Evolutionary conservation across 2,888 invertebrate genomes (phyloP), one percentile per base, ranked within the genome.

Genomic region (Drosophila leonis): DNA sequence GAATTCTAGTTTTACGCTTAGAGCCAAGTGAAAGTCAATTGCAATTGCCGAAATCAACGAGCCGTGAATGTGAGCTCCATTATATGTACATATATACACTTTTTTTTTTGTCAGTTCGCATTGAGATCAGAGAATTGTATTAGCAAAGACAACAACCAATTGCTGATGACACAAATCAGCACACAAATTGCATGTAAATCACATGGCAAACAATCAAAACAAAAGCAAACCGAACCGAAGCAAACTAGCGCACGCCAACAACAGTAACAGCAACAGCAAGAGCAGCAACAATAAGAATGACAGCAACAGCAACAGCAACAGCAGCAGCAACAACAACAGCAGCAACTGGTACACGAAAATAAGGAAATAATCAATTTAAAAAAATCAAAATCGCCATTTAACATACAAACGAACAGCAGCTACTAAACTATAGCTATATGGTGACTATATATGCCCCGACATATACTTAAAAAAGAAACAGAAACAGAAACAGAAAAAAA

Each of bases 301-400:
- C 13, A 68, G n/a, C n/a, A n/a, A n/a, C n/a, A n/a, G n/a, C n/a
- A n/a, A n/a, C n/a, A n/a, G 18, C 63, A 65, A 13, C 33, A 59
- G 42, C 75, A 71, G 15, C 35, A 66, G 29, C 67, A 56, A 10
- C 44, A 44, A n/a, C 63, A 67, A 15, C 35, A 60, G 39, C 44
- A 76, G 54, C 69, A 81, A 80, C 66, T 75, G 80, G 80, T 80
- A 80, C 83, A 87, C 87, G 86, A 88, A 86, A 92, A 92, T 92
- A 91, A 92, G 92, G 92, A 92, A 92, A 92, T 92, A 92, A 92
- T 92, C 92, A 92, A 92, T 92, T 92, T 92, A 92, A 91, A 92
- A 92, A 92, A 92, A 92, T 92, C 92, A 91, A 92, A 92, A 90
- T 91, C 90, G 82, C 88, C 84, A 90, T 92, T 90, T 90, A 83